Percentiles rank a stretch among this genome's conserved stretches.
Evolutionary conservation across 2,888 invertebrate genomes (phyloP).

Genomic region (Lomographa bimaculata): DNA sequence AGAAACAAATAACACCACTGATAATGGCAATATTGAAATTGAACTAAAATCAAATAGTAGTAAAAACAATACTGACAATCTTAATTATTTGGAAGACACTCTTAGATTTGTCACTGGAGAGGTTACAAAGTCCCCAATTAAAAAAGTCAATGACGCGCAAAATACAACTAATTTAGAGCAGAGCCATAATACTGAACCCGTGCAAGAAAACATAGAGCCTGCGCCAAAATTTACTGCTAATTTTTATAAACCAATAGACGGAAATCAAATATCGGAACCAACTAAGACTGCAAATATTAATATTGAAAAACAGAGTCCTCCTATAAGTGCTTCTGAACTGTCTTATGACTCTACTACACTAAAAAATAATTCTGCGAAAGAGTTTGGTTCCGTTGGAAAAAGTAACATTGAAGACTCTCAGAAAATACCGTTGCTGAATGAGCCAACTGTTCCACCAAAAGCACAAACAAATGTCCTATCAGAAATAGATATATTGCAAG

Average conservation of each 20-base stretch:
- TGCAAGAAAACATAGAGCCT: constrained; percentile 1
- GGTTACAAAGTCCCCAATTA: background rate
- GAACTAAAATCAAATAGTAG: background rate
- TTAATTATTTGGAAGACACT: background rate
- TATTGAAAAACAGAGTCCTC: constrained; percentile 6
- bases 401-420: too few relatives aligned
- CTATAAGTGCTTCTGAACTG: too few relatives aligned
- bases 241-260: constrained; percentile 56
- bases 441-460: constrained; percentile 40
- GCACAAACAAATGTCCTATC: constrained; percentile 55
- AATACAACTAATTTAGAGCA: constrained; percentile 1
- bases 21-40: too few relatives aligned
- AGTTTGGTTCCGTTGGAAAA: background rate
- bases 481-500: constrained; percentile 76
- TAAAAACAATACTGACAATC: background rate
- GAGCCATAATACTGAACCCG: constrained; percentile 1
- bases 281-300: background rate
- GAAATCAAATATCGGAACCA: constrained; percentile 22
- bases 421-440: constrained; percentile 65
- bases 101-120: background rate
- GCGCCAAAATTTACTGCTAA: constrained; percentile 48
- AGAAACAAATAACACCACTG: background rate
- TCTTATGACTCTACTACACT: too few relatives aligned
- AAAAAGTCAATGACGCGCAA: background rate
- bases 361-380: constrained; percentile 3